phyloP scores from a whole-genome alignment of 1,140 invertebrate genomes.

The Venustaconcha ellipsiformis region DNA sequence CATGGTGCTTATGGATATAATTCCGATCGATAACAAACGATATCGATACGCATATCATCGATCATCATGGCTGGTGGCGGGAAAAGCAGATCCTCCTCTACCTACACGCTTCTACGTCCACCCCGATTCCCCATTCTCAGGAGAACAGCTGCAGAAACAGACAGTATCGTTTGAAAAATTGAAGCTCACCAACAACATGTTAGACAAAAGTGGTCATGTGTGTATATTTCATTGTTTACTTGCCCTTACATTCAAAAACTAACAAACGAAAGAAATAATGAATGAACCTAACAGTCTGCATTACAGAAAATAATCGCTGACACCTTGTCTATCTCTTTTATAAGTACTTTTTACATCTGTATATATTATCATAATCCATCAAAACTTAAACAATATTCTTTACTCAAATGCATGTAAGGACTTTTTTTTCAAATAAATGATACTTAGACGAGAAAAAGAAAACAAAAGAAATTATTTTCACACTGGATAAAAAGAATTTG shows the following conservation, averaged over 20 bases:
- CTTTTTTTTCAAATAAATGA: too few relatives aligned
- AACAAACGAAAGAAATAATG: too few relatives aligned
- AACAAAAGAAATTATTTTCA: too few relatives aligned
- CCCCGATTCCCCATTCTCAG: constrained; percentile 97
- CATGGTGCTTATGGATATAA: constrained; percentile 95
- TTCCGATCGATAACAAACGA: constrained; percentile 96
- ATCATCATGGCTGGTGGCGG: constrained; percentile 97
- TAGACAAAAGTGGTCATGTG: constrained; percentile 99
- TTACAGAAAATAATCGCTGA: too few relatives aligned
- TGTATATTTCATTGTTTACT: constrained; percentile 64
- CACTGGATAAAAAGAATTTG: too few relatives aligned
- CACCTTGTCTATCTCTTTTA: too few relatives aligned
- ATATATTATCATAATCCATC: too few relatives aligned
- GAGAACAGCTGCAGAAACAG: constrained; percentile 95
- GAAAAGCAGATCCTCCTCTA: constrained; percentile 95
- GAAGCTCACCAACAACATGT: constrained; percentile 99
- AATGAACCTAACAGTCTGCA: too few relatives aligned
- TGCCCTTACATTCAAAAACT: neutral
- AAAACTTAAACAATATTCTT: too few relatives aligned
- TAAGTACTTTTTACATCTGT: too few relatives aligned
- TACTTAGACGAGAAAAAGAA: too few relatives aligned
- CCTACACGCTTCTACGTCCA: constrained; percentile 92
- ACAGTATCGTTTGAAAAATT: constrained; percentile 99
- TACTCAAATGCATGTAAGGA: too few relatives aligned
- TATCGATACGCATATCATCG: constrained; percentile 99